Evolutionary conservation across 2,113 vertebrate species (phyloP), one percentile per base, ranked within the genome.

Genomic region (Pagrus major): DNA sequence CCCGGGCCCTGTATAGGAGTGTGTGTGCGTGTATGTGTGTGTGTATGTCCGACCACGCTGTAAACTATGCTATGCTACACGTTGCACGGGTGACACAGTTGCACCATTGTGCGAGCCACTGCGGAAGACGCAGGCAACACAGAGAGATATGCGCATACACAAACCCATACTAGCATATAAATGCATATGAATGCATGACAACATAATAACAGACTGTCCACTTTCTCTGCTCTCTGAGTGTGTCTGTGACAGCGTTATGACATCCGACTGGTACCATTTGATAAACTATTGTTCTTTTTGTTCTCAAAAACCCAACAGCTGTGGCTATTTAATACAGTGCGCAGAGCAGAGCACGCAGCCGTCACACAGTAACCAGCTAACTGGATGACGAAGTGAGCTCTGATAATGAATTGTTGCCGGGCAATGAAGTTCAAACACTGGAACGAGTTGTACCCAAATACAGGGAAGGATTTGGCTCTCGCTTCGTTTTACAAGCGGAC

Each of bases 21-120:
- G 27, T 65, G 78, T 65, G 67, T 31, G 76, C 46, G 70, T 81
- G 63, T 71, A 68, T 70, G 54, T 77, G 80, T 31, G 52, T 23
- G 51, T 42, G 77, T 69, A 70, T 54, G 46, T 81, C 75, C 81
- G 66, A 89, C 89, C 89, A 93, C 87, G 89, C 87, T 60, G 56
- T 7, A 21, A 91, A 85, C 63, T 87, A 92, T 86, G 92, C 87
- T 55, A 67, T 76, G 71, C 79, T 85, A 81, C 61, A 77, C 58
- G 33, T 6, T 23, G 61, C n/a, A 64, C 3, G 9, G 67, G n/a
- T 21, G 35, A 68, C 39, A 94, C 92, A 93, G 86, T 84, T 65
- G 73, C 29, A 44, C 73, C 76, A 90, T 93, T 94, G 91, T 93
- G 70, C 46, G 61, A 90, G 20, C 44, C 64, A 72, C 61, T 6